These are phyloP conservation scores for Grus americana DNA, from an alignment of 2,113 vertebrate genomes.

Conservation along the genomic window DNA sequence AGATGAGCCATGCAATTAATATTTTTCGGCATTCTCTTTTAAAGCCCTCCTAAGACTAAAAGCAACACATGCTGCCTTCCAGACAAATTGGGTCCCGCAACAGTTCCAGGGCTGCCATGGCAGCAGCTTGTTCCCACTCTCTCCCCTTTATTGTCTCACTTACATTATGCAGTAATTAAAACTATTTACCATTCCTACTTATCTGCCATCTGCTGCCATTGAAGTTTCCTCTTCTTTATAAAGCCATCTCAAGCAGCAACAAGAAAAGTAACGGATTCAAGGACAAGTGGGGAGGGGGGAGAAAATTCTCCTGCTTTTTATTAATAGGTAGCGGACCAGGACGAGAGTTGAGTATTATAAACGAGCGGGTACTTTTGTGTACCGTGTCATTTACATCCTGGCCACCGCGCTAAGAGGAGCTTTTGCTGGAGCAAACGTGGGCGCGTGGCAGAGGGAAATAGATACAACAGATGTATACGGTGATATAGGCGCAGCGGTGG, in stretches of 20 bases:
- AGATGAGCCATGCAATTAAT: constrained; percentile 86
- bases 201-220: constrained; percentile 81
- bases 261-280: constrained; percentile 38
- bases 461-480: not conserved
- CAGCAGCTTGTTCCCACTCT: constrained; percentile 77
- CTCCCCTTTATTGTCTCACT: constrained; percentile 83
- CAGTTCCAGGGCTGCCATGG: constrained; percentile 73
- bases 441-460: fast-evolving
- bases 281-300: not conserved
- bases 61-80: constrained; percentile 77
- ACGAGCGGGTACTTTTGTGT: not conserved
- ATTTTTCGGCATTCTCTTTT: constrained; percentile 81
- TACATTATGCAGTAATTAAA: constrained; percentile 89
- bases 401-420: fast-evolving
- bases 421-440: not conserved
- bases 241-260: constrained; percentile 63
- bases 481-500: not conserved
- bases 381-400: not conserved
- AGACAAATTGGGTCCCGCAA: constrained; percentile 81
- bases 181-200: constrained; percentile 88
- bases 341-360: not conserved
- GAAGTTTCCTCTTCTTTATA: constrained; percentile 71
- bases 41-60: constrained; percentile 82
- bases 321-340: constrained; percentile 36
- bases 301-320: constrained; percentile 2